phyloP scores from a whole-genome alignment of 2,113 vertebrate species.

The Oncorhynchus nerka region DNA sequence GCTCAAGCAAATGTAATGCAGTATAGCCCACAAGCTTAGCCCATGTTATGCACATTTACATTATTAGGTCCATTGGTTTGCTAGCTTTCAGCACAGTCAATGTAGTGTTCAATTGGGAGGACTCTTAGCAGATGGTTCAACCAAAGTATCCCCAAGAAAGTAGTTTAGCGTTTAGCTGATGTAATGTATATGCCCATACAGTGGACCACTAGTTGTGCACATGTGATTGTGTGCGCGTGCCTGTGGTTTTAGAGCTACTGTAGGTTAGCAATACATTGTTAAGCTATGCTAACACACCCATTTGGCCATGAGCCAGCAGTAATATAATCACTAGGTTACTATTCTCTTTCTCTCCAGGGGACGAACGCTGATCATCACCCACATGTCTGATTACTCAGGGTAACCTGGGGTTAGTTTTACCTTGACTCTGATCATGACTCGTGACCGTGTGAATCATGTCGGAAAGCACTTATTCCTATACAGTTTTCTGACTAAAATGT shows the following conservation, averaged over 20 bases:
- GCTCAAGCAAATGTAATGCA: background rate
- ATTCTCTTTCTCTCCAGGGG: slow-evolving; percentile 25
- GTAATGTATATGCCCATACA: background rate
- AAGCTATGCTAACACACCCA: background rate
- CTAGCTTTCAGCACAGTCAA: too few species aligned
- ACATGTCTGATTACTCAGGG: background rate
- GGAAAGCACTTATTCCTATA: background rate
- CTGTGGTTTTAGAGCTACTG: background rate
- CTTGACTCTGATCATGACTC: background rate
- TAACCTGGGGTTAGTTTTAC: background rate
- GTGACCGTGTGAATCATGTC: background rate
- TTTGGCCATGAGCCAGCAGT: slow-evolving; percentile 2
- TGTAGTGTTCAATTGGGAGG: too few species aligned
- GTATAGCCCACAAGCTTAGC: background rate
- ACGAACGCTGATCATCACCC: background rate
- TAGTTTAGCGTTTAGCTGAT: background rate
- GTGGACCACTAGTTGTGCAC: background rate
- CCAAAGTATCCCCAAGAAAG: too few species aligned
- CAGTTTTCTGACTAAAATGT: background rate
- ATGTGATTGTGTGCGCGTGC: background rate
- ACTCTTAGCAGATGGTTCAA: too few species aligned
- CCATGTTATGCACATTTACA: background rate
- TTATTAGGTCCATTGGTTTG: background rate
- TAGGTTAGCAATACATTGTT: background rate
- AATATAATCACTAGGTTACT: slow-evolving; percentile 23